These are phyloP conservation scores for Etheostoma cragini DNA, from an alignment of 2,113 vertebrate species.

Conservation along the genomic window DNA sequence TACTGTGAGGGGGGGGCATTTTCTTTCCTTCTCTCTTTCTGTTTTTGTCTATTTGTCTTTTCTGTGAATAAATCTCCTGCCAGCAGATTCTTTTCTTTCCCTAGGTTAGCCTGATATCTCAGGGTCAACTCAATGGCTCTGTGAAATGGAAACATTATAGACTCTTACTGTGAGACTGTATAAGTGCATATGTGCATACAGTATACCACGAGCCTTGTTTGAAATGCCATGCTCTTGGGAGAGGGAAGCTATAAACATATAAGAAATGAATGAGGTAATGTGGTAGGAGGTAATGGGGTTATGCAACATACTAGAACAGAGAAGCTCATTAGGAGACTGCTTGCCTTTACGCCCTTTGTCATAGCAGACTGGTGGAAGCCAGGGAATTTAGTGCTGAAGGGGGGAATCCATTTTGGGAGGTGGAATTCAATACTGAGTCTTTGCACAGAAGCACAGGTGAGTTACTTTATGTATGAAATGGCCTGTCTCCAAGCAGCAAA, in stretches of 20 bases:
- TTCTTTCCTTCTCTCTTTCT: slow-evolving; percentile 47
- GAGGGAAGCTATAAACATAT: slow-evolving; percentile 89
- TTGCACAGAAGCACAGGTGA: slow-evolving; percentile 58
- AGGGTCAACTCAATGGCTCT: slow-evolving; percentile 91
- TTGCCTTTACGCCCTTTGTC: slow-evolving; percentile 77
- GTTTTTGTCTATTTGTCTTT: slow-evolving; percentile 57
- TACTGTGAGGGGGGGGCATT: slow-evolving; percentile 48
- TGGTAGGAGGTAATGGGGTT: slow-evolving; percentile 92
- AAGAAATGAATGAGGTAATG: slow-evolving; percentile 95
- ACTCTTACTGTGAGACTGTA: slow-evolving; percentile 90
- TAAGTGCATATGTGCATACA: slow-evolving; percentile 78
- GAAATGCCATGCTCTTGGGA: slow-evolving; percentile 91
- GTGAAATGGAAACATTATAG: slow-evolving; percentile 93
- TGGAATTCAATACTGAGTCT: slow-evolving; percentile 58
- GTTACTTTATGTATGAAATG: slow-evolving; percentile 66
- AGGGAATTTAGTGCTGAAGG: slow-evolving; percentile 45
- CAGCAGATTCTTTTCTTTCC: slow-evolving; percentile 84
- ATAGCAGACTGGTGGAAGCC: slow-evolving; percentile 60
- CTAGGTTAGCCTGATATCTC: slow-evolving; percentile 89
- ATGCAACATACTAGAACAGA: slow-evolving; percentile 88
- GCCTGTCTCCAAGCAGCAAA: slow-evolving; percentile 53
- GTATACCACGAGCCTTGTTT: slow-evolving; percentile 82
- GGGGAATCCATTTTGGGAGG: slow-evolving; percentile 52
- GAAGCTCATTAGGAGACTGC: slow-evolving; percentile 83
- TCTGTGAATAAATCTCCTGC: slow-evolving; percentile 75